Percentiles rank a stretch among this genome's conserved stretches.
Evolutionary conservation across 2,888 invertebrate genomes (phyloP).

Genomic region (Hydrotaea cyrtoneurina): DNA sequence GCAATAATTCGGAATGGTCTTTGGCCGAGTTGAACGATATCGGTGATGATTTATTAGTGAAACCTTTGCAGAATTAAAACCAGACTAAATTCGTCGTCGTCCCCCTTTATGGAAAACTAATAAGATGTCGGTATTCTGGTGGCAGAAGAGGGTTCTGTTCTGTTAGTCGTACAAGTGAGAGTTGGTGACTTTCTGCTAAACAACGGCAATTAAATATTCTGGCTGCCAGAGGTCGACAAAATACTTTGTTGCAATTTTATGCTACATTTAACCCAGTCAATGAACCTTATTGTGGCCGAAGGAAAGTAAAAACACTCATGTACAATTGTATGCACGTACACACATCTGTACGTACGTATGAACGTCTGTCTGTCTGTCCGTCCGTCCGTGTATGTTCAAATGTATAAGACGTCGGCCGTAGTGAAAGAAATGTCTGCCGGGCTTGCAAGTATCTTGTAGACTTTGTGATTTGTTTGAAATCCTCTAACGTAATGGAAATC

Average conservation of each 20-base stretch:
- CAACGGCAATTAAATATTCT: conserved; percentile 17
- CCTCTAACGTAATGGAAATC: conserved; percentile 47
- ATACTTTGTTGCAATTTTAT: conserved; percentile 63
- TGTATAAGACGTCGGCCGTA: background rate
- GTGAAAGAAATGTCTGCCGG: background rate
- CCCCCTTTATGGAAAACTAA: background rate
- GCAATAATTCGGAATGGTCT: background rate
- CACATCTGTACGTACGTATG: background rate
- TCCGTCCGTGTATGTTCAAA: background rate
- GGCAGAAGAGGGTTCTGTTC: background rate
- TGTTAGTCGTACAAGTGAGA: conserved; percentile 11
- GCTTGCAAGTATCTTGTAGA: background rate
- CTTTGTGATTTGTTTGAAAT: conserved; percentile 60
- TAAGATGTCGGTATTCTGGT: background rate
- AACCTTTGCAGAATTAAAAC: background rate
- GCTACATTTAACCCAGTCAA: conserved; percentile 61
- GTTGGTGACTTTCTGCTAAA: conserved; percentile 21
- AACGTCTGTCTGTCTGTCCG: too few relatives aligned
- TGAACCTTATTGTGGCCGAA: conserved; percentile 46
- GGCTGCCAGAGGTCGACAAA: conserved; percentile 33
- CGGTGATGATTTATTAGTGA: conserved; percentile 21
- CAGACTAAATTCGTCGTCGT: background rate
- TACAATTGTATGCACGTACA: background rate
- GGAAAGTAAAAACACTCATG: conserved; percentile 31
- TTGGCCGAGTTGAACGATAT: conserved; percentile 12